Percentiles rank a stretch among this genome's conserved stretches.
Evolutionary conservation across 2,888 invertebrate genomes (phyloP).

Genomic region (Synanthedon formicaeformis): DNA sequence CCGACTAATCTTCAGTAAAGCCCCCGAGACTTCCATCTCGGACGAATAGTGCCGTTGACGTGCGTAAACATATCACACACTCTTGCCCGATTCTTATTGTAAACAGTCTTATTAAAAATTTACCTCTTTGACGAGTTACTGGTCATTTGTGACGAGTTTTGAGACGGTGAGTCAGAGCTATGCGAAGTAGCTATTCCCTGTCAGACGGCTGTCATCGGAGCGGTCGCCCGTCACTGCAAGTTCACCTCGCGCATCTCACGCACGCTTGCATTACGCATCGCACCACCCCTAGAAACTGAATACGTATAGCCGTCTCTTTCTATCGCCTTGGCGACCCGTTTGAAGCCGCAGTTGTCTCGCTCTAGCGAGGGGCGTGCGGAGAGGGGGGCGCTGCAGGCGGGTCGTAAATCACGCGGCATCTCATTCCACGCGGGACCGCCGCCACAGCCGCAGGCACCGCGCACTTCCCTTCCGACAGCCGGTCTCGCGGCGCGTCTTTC

Average conservation of each 20-base stretch:
- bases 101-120: constrained; percentile 35
- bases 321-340: constrained; percentile 15
- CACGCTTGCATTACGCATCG: constrained; percentile 71
- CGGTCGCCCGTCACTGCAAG: constrained; percentile 67
- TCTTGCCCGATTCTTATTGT: constrained; percentile 19
- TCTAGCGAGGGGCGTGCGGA: constrained; percentile 55
- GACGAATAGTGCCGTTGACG: constrained; percentile 14
- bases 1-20: constrained; percentile 47
- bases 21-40: constrained; percentile 32
- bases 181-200: constrained; percentile 46
- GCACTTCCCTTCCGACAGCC: constrained; percentile 63
- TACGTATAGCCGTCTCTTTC: constrained; percentile 46
- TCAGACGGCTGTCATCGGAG: constrained; percentile 61
- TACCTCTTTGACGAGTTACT: constrained; percentile 19
- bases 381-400: constrained; percentile 67
- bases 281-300: constrained; percentile 57
- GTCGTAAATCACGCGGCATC: constrained; percentile 70
- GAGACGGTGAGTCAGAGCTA: constrained; percentile 47
- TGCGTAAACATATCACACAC: constrained; percentile 20
- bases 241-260: constrained; percentile 69
- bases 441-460: constrained; percentile 65
- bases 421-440: constrained; percentile 71
- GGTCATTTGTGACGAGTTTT: constrained; percentile 28
- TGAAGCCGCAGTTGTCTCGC: constrained; percentile 28
- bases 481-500: constrained; percentile 63